These are phyloP conservation scores for Choristoneura rosaceana DNA, from an alignment of 2,888 invertebrate genomes.

Conservation along the genomic window DNA sequence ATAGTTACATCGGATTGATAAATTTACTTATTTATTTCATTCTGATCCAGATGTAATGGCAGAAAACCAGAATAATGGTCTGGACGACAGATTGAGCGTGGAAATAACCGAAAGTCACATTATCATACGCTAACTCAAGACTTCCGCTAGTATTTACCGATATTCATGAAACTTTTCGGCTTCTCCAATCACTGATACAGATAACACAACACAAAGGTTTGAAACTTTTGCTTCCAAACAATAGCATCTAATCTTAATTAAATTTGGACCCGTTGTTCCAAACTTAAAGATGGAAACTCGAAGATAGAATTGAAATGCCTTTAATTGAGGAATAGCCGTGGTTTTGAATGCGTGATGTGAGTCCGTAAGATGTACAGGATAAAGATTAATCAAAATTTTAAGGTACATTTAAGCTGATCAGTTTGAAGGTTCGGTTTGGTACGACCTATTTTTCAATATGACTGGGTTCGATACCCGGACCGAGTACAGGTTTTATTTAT, in stretches of 20 bases:
- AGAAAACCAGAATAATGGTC: too few species aligned
- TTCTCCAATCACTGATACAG: constrained; percentile 17
- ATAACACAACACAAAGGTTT: constrained; percentile 28
- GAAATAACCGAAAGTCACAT: too few species aligned
- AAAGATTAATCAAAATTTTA: neutral
- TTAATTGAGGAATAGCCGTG: constrained; percentile 5
- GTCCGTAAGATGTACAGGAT: neutral
- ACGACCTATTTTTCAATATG: too few species aligned
- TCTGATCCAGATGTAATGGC: too few species aligned
- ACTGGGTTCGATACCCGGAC: too few species aligned
- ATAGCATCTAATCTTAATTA: constrained; percentile 38
- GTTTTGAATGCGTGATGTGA: constrained; percentile 2
- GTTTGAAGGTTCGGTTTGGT: too few species aligned
- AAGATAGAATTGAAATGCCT: constrained; percentile 30
- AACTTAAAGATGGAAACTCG: constrained; percentile 34
- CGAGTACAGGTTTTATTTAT: too few species aligned
- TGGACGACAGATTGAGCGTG: too few species aligned
- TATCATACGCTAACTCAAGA: too few species aligned
- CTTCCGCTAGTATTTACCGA: constrained; percentile 3
- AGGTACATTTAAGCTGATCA: too few species aligned
- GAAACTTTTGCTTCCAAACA: constrained; percentile 27
- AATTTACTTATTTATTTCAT: too few species aligned
- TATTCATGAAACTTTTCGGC: constrained; percentile 27
- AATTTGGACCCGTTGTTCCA: constrained; percentile 30
- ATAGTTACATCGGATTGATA: too few species aligned